Evolutionary conservation across 37 sponge, comb jelly and placozoan species (phyloP), one percentile per base, ranked within the genome.

Genomic region (Theonella swinhoei): DNA sequence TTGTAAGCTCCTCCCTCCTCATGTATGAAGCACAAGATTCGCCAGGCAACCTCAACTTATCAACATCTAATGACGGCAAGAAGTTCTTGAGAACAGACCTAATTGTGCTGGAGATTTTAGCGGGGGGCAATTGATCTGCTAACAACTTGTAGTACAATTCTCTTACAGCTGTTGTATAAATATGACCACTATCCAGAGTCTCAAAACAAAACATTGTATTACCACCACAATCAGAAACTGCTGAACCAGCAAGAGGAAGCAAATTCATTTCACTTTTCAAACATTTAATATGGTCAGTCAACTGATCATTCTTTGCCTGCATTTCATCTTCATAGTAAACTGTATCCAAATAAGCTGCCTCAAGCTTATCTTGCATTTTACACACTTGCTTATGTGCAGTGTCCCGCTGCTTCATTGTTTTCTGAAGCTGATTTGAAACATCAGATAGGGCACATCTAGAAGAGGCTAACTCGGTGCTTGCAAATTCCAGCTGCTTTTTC

Each of bases 1-100:
- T 79, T 42, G 66, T 79, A 42, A 79, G 67, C 28, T 79, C 80
- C 68, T 79, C 68, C 31, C 80, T 79, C 39, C 80, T 79, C 69
- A 79, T 79, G 68, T 79, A 67, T 28, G 68, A 64, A 42, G 80
- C 80, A 67, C 80, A 79, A 42, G 68, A 38, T 79, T 79, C 69
- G 38, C 69, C 42, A 25, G 80, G 80, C 39, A 79, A n/a, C 80
- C 39, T 65, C 42, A 79, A 65, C 1, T n/a, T 39, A 39, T 65
- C 68, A 41, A 64, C 68, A 67, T 79, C 68, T 26, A 68, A 22
- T 39, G 80, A 32, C 2, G 78, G 78, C 33, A 77, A 60, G 32
- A 75, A 75, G 32, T 60, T 58, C 60, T 75, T 75, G 28, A 75
- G 32, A 75, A 75, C 76, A 75, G 76, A 11, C 32, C 60, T 75